Percentiles rank a stretch among this genome's conserved stretches.
phyloP scores from a whole-genome alignment of 2,113 vertebrate species.

The Phylloscopus trochilus region DNA sequence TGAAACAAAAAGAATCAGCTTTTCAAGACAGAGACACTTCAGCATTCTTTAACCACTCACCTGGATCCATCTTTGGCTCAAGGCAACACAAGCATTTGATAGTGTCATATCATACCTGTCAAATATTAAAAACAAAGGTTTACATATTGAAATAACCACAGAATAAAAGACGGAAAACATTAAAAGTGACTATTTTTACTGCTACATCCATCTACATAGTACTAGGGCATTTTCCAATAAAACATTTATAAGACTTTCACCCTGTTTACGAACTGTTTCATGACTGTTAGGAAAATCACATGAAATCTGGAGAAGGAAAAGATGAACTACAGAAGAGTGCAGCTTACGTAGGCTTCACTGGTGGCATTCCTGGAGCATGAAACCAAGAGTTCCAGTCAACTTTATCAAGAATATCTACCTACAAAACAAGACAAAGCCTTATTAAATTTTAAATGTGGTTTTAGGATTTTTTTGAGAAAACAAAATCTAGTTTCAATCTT shows the following conservation, averaged over 20 bases:
- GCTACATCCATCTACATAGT: background rate
- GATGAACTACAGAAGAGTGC: background rate
- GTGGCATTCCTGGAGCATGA: conserved; percentile 90
- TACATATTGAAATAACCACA: background rate
- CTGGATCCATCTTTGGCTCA: conserved; percentile 86
- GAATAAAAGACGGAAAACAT: background rate
- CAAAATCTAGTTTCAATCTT: background rate
- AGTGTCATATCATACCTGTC: conserved; percentile 90
- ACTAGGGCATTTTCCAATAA: background rate
- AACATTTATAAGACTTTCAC: background rate
- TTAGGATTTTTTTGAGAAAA: background rate
- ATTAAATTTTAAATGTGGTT: background rate
- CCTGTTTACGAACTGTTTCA: background rate
- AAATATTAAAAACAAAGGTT: conserved; percentile 10
- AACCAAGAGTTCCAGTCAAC: conserved; percentile 96
- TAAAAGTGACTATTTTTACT: background rate
- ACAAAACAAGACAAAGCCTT: conserved; percentile 7
- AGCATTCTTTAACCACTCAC: conserved; percentile 69
- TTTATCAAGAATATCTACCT: conserved; percentile 89
- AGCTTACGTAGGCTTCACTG: conserved; percentile 85
- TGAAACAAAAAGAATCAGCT: background rate
- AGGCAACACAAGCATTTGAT: conserved; percentile 83
- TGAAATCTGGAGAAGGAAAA: background rate
- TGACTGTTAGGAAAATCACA: background rate
- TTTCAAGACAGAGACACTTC: background rate